phyloP scores from a whole-genome alignment of 2,888 invertebrate species.

The Bhutanitis thaidina region DNA sequence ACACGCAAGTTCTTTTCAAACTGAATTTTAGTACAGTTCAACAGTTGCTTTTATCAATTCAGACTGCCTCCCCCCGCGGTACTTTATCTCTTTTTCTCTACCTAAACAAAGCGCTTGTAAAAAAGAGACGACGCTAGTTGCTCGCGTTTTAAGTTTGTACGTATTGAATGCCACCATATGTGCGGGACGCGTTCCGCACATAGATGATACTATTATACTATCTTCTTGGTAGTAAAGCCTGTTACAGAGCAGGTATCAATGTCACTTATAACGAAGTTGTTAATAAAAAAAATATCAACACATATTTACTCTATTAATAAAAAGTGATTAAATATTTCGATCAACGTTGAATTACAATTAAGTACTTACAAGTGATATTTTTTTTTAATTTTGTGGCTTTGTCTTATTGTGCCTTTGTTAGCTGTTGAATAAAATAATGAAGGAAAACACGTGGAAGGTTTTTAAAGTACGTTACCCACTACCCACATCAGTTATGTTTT shows the following conservation, averaged over 20 bases:
- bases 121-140: conserved; percentile 52
- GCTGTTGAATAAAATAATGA: no score
- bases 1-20: conserved; percentile 57
- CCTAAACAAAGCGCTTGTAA: conserved; percentile 32
- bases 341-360: no score
- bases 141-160: conserved; percentile 32
- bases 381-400: no score
- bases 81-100: conserved; percentile 53
- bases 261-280: conserved; percentile 21
- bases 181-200: conserved; percentile 23
- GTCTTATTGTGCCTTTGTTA: no score
- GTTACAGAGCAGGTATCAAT: conserved; percentile 24
- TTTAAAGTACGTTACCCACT: not conserved
- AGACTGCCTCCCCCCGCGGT: conserved; percentile 48
- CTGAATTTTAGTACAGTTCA: conserved; percentile 70
- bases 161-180: conserved; percentile 23
- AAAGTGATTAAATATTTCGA: not conserved
- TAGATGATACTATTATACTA: conserved; percentile 19
- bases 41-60: conserved; percentile 78
- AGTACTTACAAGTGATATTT: no score
- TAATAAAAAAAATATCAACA: conserved; percentile 4
- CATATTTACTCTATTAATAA: not conserved
- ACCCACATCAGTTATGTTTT: conserved; percentile 11
- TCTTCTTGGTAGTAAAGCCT: conserved; percentile 25
- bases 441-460: not conserved